Evolutionary conservation across 2,113 vertebrate species (phyloP).

Genomic region (Leptobrachium leishanense): DNA sequence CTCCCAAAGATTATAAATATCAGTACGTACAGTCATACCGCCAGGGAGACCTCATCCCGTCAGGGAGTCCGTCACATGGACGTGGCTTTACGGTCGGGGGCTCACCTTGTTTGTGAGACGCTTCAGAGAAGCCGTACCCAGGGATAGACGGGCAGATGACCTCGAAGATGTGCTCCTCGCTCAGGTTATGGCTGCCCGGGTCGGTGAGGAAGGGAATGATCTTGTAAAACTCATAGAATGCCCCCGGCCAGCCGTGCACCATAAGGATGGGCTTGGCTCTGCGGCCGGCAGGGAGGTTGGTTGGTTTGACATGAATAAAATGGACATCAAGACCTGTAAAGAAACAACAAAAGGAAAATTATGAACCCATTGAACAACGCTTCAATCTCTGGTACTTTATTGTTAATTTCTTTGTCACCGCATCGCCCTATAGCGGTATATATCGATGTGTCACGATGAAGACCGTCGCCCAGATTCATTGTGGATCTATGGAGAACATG

Average conservation of each 20-base stretch:
- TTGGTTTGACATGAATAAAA: slow-evolving; percentile 69
- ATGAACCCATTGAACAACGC: too few relatives aligned
- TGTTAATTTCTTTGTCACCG: too few relatives aligned
- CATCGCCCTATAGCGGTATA: too few relatives aligned
- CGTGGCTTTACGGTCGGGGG: not conserved
- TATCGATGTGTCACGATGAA: too few relatives aligned
- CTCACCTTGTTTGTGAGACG: slow-evolving; percentile 71
- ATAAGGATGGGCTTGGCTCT: slow-evolving; percentile 68
- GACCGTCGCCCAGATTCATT: too few relatives aligned
- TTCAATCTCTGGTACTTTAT: too few relatives aligned
- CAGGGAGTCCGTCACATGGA: too few relatives aligned
- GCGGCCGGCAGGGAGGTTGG: slow-evolving; percentile 49
- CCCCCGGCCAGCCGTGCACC: slow-evolving; percentile 77
- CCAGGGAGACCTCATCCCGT: too few relatives aligned
- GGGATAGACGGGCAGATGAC: slow-evolving; percentile 77
- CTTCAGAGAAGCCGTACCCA: slow-evolving; percentile 74
- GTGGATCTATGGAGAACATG: too few relatives aligned
- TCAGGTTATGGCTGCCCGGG: slow-evolving; percentile 60
- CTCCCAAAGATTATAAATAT: too few relatives aligned
- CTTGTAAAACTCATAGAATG: slow-evolving; percentile 75
- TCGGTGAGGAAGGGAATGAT: slow-evolving; percentile 73
- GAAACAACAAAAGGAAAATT: slow-evolving; percentile 2
- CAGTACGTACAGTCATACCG: too few relatives aligned
- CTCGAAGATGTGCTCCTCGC: slow-evolving; percentile 64
- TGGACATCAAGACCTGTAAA: slow-evolving; percentile 71